Conservation (phyloP, 2,797 vertebrate genomes). For the Trachurus trachurus region DNA sequence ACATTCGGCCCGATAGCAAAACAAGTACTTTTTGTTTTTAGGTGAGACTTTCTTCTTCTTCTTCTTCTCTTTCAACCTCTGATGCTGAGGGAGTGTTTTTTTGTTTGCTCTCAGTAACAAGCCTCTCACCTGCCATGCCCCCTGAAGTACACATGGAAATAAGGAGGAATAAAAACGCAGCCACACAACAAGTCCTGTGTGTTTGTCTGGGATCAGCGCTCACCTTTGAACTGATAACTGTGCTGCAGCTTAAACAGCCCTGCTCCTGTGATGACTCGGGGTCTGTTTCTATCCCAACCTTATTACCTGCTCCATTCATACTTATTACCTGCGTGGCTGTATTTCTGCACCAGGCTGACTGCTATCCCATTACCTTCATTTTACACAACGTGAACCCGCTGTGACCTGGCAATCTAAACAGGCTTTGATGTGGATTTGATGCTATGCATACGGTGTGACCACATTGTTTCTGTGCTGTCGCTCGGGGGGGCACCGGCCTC, state of each 20-base stretch:
- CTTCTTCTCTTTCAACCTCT: not conserved
- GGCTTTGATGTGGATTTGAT: conserved; percentile 82
- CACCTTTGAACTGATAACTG: conserved; percentile 75
- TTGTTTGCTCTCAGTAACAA: not conserved
- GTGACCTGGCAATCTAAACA: conserved; percentile 82
- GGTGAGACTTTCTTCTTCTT: not conserved
- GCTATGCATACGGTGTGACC: conserved; percentile 69
- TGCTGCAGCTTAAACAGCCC: conserved; percentile 66
- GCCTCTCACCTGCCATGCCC: conserved; percentile 31
- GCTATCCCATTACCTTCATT: conserved; percentile 82
- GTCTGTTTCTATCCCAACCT: conserved; percentile 76
- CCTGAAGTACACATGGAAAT: conserved; percentile 37
- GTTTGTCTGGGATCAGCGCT: conserved; percentile 63
- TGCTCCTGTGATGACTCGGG: conserved; percentile 69
- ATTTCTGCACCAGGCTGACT: conserved; percentile 65
- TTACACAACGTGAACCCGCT: conserved; percentile 73
- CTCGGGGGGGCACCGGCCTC: conserved; percentile 62
- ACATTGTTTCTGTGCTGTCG: conserved; percentile 76
- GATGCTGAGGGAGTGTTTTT: not conserved
- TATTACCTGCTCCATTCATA: conserved; percentile 78
- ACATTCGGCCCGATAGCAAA: not conserved
- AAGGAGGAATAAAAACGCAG: conserved; percentile 29
- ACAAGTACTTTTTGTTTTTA: conserved; percentile 9
- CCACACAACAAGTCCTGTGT: conserved; percentile 30
- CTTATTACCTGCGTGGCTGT: conserved; percentile 78